phyloP scores from a whole-genome alignment of 2,113 vertebrate species.

The cattle (Bos taurus) region DNA sequence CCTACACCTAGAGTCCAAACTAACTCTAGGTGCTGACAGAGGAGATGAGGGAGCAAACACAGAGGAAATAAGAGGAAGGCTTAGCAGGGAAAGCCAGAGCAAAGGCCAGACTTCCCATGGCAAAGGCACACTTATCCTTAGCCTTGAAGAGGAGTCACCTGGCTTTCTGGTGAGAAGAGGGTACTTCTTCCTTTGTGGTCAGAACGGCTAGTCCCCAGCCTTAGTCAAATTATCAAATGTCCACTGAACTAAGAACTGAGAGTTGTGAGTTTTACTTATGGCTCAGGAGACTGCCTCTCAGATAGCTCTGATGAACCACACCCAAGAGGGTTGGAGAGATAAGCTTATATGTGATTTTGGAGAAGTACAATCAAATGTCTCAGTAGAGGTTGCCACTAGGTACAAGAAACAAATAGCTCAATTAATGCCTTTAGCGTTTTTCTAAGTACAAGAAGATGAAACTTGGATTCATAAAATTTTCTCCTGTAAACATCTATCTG shows the following conservation, averaged over 20 bases:
- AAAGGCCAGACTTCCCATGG: background rate
- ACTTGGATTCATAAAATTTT: background rate
- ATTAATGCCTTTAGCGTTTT: background rate
- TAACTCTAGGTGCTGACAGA: background rate
- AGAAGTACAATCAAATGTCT: background rate
- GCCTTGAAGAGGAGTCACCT: background rate
- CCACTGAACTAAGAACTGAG: background rate
- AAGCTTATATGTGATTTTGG: background rate
- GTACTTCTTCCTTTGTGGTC: background rate
- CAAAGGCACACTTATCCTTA: background rate
- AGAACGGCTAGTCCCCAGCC: background rate
- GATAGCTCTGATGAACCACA: background rate
- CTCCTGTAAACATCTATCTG: background rate
- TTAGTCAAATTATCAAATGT: background rate
- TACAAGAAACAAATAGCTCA: background rate
- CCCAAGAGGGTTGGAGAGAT: background rate
- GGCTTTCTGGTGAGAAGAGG: no score
- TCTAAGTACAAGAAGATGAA: background rate
- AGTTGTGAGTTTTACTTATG: background rate
- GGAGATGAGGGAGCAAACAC: background rate
- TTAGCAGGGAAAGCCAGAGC: background rate
- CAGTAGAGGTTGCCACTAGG: background rate
- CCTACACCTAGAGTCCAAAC: background rate
- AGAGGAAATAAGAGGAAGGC: background rate
- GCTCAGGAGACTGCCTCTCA: background rate